Evolutionary conservation across 2,888 invertebrate species (phyloP), one percentile per base, ranked within the genome.

Genomic region (Euphydryas editha): DNA sequence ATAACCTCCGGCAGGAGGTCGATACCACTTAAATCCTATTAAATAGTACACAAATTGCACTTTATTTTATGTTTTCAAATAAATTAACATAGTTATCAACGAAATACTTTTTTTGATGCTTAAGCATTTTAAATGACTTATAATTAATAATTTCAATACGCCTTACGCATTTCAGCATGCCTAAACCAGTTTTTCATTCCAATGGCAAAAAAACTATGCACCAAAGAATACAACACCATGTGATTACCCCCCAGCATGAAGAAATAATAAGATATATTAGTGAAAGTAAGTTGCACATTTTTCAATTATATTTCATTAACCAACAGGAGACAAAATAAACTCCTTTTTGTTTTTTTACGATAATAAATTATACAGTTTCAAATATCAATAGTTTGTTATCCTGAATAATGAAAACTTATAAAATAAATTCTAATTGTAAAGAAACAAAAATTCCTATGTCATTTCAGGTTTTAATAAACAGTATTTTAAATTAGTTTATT

Each of bases 241-340:
- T 85, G 82, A 94, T 87, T 87, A 94, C 86, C 86, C 97, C 97
- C 64, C 96, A 97, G 79, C 97, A 98, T 82, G 97, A 97, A 82
- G 97, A 97, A 92, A 95, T 97, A 74, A 96, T 97, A 80, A 95
- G 95, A 92, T 98, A 95, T 88, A 95, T 98, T 79, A 95, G 96
- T 86, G 97, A 97, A 87, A 97, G 97, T 97, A 93, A 95, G 95
- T 94, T 59, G n/a, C 17, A 57, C 47, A 42, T 44, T 57, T 24
- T 24, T 8, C 21, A 10, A 18, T 21, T 49, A 57, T 49, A 49
- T 11, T 36, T n/a, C 36, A n/a, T n/a, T 21, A 10, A 15, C 3
- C 15, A 21, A 49, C 21, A 21, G 21, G 8, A 30, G 5, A 21
- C 15, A 49, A 10, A 21, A 24, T 20, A 13, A 7, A 30, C 6